phyloP scores from a whole-genome alignment of 1,140 invertebrate genomes.

The Pseudomyrmex dendroicus region DNA sequence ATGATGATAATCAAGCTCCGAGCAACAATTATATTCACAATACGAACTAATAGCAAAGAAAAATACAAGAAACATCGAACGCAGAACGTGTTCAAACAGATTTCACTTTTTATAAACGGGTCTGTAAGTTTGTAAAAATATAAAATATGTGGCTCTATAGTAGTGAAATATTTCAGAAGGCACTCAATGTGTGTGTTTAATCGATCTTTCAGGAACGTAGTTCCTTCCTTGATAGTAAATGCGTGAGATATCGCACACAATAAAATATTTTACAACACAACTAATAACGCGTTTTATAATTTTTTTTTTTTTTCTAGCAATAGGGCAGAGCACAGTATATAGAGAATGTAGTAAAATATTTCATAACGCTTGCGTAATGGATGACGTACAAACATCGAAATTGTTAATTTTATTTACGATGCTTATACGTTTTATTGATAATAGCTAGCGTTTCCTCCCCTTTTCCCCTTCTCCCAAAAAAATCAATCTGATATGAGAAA shows the following conservation, averaged over 20 bases:
- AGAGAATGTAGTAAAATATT: neutral
- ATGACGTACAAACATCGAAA: neutral
- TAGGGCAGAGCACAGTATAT: constrained; percentile 20
- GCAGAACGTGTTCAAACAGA: constrained; percentile 2
- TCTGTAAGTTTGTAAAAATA: constrained; percentile 23
- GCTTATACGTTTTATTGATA: neutral
- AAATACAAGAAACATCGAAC: neutral
- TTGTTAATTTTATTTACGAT: neutral
- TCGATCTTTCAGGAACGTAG: constrained; percentile 63
- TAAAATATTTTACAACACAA: constrained; percentile 36
- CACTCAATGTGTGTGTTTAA: constrained; percentile 66
- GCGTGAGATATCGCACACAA: constrained; percentile 7
- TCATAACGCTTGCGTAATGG: constrained; percentile 8
- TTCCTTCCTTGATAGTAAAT: constrained; percentile 29
- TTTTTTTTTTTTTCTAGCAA: neutral
- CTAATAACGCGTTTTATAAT: constrained; percentile 3
- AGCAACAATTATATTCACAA: constrained; percentile 8
- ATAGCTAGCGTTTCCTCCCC: too few species aligned
- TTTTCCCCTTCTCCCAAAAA: too few species aligned
- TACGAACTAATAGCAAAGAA: constrained; percentile 4
- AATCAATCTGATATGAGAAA: too few species aligned
- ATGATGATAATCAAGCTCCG: neutral
- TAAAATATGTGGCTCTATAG: constrained; percentile 22
- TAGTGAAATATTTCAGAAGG: constrained; percentile 75
- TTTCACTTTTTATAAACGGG: constrained; percentile 24